A percentile compares a stretch with the other conserved stretches of the same genome.
Conservation (phyloP, 2,888 invertebrate species). For the Tholera decimalis region DNA sequence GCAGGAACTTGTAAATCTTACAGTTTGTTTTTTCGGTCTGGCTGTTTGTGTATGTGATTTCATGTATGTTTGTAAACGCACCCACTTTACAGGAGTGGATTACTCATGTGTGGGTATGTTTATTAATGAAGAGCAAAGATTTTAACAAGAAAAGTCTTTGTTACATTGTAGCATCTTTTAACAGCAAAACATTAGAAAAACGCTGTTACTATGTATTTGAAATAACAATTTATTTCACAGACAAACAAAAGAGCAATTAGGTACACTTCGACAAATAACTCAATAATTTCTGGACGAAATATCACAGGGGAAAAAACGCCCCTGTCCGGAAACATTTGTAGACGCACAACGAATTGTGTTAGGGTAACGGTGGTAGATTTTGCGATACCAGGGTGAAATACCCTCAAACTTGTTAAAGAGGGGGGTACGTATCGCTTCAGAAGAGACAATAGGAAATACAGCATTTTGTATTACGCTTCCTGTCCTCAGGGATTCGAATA, state of each 20-base stretch:
- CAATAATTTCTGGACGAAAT: constrained; percentile 74
- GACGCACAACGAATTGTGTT: constrained; percentile 76
- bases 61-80: too few relatives aligned
- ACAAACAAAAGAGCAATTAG: constrained; percentile 42
- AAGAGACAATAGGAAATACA: constrained; percentile 66
- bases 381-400: constrained; percentile 54
- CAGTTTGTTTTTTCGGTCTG: too few relatives aligned
- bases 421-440: constrained; percentile 59
- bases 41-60: too few relatives aligned
- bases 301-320: constrained; percentile 62
- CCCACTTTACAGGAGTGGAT: too few relatives aligned
- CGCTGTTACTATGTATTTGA: too few relatives aligned
- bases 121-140: too few relatives aligned
- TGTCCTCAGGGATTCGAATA: constrained; percentile 33
- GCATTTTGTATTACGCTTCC: constrained; percentile 61
- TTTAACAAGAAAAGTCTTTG: too few relatives aligned
- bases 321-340: constrained; percentile 73
- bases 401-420: constrained; percentile 59
- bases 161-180: background rate
- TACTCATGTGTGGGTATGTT: too few relatives aligned
- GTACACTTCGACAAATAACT: constrained; percentile 60
- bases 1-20: too few relatives aligned
- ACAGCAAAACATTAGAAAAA: background rate
- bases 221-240: background rate
- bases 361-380: constrained; percentile 67